Conservation (phyloP, 1,140 invertebrate species). For the Macrobrachium nipponense region DNA sequence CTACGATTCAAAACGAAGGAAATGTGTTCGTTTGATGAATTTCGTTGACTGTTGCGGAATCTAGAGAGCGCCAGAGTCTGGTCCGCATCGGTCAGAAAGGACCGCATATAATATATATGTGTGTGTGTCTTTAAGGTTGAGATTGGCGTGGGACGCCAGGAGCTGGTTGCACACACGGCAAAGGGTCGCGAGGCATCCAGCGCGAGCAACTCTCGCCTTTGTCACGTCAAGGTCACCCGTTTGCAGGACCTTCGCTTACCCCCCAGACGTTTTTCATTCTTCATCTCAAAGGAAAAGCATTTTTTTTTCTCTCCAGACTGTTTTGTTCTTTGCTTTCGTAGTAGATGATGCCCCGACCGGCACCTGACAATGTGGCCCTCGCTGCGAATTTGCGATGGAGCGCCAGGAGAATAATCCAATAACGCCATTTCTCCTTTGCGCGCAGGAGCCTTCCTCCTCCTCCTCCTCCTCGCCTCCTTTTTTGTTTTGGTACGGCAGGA, state of each 20-base stretch:
- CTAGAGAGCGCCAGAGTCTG: too few relatives aligned
- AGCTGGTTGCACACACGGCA: not conserved
- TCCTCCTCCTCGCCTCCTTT: not conserved
- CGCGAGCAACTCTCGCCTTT: constrained; percentile 18
- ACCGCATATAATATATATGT: too few relatives aligned
- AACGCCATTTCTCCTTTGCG: too few relatives aligned
- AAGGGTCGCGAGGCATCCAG: constrained; percentile 3
- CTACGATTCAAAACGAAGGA: too few relatives aligned
- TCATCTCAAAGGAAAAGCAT: not conserved
- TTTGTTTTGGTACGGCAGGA: constrained; percentile 24
- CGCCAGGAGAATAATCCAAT: too few relatives aligned
- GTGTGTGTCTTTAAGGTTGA: not conserved
- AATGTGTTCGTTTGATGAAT: too few relatives aligned
- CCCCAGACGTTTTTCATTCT: constrained; percentile 49
- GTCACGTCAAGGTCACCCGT: constrained; percentile 40
- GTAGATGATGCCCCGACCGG: not conserved
- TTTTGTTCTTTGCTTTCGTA: not conserved
- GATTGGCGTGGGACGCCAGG: not conserved
- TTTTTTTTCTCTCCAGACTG: not conserved
- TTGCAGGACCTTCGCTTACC: constrained; percentile 18
- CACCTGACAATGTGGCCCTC: not conserved
- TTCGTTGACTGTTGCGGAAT: too few relatives aligned
- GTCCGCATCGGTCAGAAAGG: too few relatives aligned
- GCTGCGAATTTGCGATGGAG: too few relatives aligned
- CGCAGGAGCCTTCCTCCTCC: too few relatives aligned